phyloP scores from a whole-genome alignment of 2,888 invertebrate genomes.

The Tetrapedia diversipes region DNA sequence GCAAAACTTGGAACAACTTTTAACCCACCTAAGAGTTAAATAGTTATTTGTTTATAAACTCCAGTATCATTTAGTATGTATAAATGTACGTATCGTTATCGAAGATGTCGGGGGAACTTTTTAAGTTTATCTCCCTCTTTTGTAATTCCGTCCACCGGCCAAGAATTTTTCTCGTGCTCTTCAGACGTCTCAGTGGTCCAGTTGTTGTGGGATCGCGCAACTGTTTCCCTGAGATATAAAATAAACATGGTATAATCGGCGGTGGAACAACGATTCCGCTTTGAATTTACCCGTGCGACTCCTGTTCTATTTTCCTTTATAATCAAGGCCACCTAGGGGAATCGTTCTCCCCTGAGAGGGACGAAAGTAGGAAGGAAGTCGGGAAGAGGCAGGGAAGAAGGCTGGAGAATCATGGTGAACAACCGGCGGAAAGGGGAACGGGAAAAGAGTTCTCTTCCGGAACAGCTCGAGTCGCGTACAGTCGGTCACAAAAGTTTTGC shows the following conservation, averaged over 20 bases:
- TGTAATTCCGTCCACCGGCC: no score
- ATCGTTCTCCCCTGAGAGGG: background rate
- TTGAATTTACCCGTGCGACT: background rate
- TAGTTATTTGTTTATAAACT: no score
- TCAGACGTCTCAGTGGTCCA: background rate
- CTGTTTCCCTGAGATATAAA: background rate
- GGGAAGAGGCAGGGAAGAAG: background rate
- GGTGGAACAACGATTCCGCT: background rate
- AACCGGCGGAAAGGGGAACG: background rate
- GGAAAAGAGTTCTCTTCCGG: no score
- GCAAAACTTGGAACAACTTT: no score
- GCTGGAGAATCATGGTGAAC: background rate
- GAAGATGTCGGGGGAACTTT: no score
- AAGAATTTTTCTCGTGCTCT: background rate
- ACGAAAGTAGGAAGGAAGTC: background rate
- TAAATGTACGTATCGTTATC: no score
- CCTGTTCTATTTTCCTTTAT: slow-evolving; percentile 10
- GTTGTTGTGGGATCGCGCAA: no score
- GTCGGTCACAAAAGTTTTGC: no score
- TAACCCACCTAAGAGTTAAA: no score
- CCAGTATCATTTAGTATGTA: no score
- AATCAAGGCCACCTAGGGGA: slow-evolving; percentile 7
- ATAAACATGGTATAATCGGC: slow-evolving; percentile 9
- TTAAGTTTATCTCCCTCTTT: no score
- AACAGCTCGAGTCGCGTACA: no score